Evolutionary conservation across 1,140 invertebrate species (phyloP), one percentile per base, ranked within the genome.

Genomic region (Drosophila truncata): DNA sequence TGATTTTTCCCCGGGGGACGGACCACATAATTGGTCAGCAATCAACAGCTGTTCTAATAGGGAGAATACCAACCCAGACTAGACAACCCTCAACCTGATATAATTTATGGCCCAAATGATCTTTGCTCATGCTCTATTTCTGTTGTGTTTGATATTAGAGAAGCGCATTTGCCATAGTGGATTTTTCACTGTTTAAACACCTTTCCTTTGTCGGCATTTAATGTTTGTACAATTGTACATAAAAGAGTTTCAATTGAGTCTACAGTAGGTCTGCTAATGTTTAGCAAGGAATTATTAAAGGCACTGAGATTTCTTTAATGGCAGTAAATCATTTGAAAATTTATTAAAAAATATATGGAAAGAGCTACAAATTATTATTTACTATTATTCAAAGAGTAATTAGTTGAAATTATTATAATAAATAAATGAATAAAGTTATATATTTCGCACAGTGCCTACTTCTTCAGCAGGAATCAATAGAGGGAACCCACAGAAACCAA

Each of bases 1-100:
- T 90, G 86, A 90, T 90, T 90, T 82, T 80, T 66, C 85, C 86
- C 63, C 67, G 63, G 85, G 85, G 85, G 80, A 60, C 57, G 67
- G 82, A 39, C 50, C 66, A 70, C 60, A 90, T 90, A 90, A 90
- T 90, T 90, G 85, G 58, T 61, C 64, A 70, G 57, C 50, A 74
- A 64, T 58, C 78, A 78, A 88, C 84, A 88, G 78, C 78, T 88
- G 85, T 65, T 70, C 31, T 41, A 72, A 72, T 59, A 42, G 54
- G 42, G 25, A 62, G 60, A 41, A 62, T 5, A 50, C 25, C 4
- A 6, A 16, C n/a, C 16, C 2, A 6, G 61, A 65, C 55, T 10
- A 57, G 33, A 23, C n/a, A n/a, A n/a, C n/a, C 54, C 66, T 71
- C 67, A 72, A 58, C 52, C 58, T 58, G 65, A 47, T 66, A 80